Percentiles rank a stretch among this genome's conserved stretches.
phyloP scores from a whole-genome alignment of 1,140 invertebrate genomes.

The Psilanteris sp. region DNA sequence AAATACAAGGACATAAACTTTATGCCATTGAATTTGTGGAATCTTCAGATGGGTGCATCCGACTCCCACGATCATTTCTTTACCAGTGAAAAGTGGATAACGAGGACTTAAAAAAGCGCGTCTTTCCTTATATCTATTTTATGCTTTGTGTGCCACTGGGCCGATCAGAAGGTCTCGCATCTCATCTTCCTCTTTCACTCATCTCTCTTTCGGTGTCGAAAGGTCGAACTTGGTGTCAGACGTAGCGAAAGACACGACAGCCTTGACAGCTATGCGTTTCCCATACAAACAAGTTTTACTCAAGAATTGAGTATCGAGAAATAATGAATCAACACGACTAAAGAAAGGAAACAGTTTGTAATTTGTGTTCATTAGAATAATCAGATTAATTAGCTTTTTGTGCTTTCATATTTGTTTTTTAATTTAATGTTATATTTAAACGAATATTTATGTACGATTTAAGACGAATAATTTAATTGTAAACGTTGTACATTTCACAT shows the following conservation, averaged over 20 bases:
- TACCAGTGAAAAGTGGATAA: conserved; percentile 74
- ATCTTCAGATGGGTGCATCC: conserved; percentile 33
- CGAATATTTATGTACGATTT: too few species aligned
- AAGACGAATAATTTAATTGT: too few species aligned
- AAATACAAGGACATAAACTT: conserved; percentile 36
- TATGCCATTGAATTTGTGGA: conserved; percentile 45
- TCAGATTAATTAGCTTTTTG: too few species aligned
- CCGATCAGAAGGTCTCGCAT: conserved; percentile 73
- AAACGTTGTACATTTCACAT: too few species aligned
- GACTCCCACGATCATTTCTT: conserved; percentile 66
- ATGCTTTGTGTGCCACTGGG: conserved; percentile 78
- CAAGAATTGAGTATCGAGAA: neutral
- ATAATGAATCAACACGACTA: conserved; percentile 29
- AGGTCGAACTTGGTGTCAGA: conserved; percentile 58
- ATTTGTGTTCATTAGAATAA: too few species aligned
- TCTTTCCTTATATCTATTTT: conserved; percentile 63
- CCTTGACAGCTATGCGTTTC: conserved; percentile 60
- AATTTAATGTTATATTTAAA: too few species aligned
- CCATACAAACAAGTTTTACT: conserved; percentile 38
- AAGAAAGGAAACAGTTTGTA: conserved; percentile 47
- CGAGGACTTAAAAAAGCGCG: conserved; percentile 75
- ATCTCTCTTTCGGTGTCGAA: conserved; percentile 51
- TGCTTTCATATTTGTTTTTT: too few species aligned
- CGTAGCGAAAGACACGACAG: conserved; percentile 51
- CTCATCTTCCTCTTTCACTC: conserved; percentile 58